Base-by-base conservation (phyloP, 1,140 invertebrate genomes). In the Rhagoletis zephyria region DNA sequence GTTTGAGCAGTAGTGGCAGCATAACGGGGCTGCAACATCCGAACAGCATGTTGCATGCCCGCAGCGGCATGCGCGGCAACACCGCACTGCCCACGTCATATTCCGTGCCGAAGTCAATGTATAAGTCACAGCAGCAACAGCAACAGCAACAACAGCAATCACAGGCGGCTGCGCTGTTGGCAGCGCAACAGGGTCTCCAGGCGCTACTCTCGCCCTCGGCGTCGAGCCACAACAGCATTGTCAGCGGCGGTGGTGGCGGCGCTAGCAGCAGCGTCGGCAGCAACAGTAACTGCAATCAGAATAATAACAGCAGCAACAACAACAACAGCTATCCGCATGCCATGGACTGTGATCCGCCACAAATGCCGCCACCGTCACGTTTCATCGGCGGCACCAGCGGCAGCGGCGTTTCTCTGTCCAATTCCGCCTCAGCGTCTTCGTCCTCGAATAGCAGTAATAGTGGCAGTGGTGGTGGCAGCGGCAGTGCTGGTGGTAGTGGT, bases 271-370 rank as follows among this genome's bases (percentile, higher is more conserved):
- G 64, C 16, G 48, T 45, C 45, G 64, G 56, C 56, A 87, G 67
- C 64, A 74, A 48, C 56, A 87, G n/a, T 85, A 87, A 85, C 61
- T 45, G 56, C 85, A 77, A 48, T 77, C 42, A n/a, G 42, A 86
- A 77, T 59, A 87, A 67, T 63, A 65, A 16, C 60, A 63, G 30
- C 56, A 87, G 77, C 87, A 87, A 70, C 56, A 85, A 81, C 51
- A 67, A 85, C 59, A 88, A 87, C 59, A 85, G 67, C 86, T 92
- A 92, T 91, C 90, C 92, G 74, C 90, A 91, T 87, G 91, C 91
- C 87, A 93, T 93, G 92, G 92, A 93, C 87, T 93, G 92, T 87
- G 92, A 93, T 90, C 91, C 92, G 63, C 91, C 92, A 85, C 85
- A 85, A 64, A 77, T 87, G 88, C 87, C 87, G 65, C 67, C 70